These are phyloP conservation scores for Ceyx cyanopectus DNA, from an alignment of 2,113 vertebrate species.

Conservation along the genomic window DNA sequence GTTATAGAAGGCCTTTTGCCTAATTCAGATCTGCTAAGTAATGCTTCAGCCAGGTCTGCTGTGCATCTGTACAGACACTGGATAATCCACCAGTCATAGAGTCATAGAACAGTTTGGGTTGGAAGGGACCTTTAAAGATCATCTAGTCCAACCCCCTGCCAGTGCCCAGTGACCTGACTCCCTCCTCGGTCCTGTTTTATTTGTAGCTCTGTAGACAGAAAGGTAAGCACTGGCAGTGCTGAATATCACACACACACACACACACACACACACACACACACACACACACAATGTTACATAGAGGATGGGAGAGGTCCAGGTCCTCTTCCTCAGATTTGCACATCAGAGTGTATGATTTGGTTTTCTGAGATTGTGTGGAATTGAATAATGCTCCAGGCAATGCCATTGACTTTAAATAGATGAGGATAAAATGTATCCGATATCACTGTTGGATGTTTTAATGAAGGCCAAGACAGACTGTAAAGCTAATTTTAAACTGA, in stretches of 20 bases:
- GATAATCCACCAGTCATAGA: neutral
- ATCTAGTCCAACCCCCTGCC: rapidly evolving
- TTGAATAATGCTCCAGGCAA: neutral
- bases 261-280: no score
- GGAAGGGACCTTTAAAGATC: neutral
- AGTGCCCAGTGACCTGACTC: neutral
- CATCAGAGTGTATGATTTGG: rapidly evolving
- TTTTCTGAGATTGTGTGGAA: neutral
- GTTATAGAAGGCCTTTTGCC: neutral
- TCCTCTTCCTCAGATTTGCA: neutral
- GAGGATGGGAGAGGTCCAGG: neutral
- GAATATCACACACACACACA: no score
- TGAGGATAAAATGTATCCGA: neutral
- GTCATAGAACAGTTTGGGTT: neutral
- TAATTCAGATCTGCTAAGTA: neutral
- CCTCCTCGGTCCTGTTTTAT: neutral
- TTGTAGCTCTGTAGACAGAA: neutral
- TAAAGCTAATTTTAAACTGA: neutral
- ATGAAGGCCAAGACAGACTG: neutral
- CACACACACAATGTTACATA: no score
- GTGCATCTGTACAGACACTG: neutral
- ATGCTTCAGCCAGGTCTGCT: neutral
- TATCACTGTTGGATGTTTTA: neutral
- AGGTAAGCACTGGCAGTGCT: neutral
- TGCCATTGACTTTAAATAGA: neutral